Conservation (phyloP, 2,888 invertebrate species). For the Bugula neritina region DNA sequence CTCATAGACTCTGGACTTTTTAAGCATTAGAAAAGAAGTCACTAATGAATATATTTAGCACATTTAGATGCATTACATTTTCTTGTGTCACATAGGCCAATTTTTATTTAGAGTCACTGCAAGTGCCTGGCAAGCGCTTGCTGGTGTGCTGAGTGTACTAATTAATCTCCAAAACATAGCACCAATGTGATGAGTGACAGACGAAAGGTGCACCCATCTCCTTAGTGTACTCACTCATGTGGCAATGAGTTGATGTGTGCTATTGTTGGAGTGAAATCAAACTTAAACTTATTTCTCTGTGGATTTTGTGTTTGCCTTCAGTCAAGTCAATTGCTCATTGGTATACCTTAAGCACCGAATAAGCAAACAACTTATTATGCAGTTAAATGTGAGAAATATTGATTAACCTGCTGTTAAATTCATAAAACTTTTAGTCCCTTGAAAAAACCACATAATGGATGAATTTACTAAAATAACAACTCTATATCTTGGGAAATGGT, state of each 20-base stretch:
- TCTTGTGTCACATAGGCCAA: too few species aligned
- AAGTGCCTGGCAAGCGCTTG: too few species aligned
- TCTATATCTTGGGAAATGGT: slow-evolving; percentile 16
- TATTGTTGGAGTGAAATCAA: neutral
- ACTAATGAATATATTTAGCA: too few species aligned
- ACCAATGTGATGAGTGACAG: too few species aligned
- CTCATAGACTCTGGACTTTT: too few species aligned
- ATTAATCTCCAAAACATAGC: too few species aligned
- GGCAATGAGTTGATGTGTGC: neutral
- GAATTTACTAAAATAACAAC: slow-evolving; percentile 22
- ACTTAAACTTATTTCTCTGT: neutral
- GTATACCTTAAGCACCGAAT: neutral
- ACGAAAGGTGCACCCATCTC: too few species aligned
- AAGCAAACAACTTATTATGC: neutral
- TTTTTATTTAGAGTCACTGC: too few species aligned
- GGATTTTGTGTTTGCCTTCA: neutral
- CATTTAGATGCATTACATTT: too few species aligned
- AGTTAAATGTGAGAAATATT: neutral
- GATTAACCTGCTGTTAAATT: neutral
- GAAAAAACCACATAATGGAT: slow-evolving; percentile 2
- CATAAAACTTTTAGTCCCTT: slow-evolving; percentile 10
- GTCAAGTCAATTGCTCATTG: neutral
- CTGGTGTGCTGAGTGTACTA: too few species aligned
- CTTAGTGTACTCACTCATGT: too few species aligned
- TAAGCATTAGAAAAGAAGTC: too few species aligned